Evolutionary conservation across 2,797 vertebrate species (phyloP), one percentile per base, ranked within the genome.

Genomic region (Taenioides sp.): DNA sequence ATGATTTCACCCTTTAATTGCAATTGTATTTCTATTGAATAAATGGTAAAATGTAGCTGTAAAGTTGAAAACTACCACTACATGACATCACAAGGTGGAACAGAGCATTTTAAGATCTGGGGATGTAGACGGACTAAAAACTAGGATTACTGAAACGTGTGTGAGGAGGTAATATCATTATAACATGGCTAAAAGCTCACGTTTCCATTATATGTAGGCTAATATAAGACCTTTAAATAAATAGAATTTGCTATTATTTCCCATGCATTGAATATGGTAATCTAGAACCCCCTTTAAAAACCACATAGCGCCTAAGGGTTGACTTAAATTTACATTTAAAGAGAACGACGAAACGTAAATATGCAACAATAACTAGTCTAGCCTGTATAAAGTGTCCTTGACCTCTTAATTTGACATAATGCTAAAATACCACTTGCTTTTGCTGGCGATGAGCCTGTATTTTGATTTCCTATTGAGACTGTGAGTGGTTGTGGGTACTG

Each of bases 281-380:
- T 27, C 0, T 12, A 9, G 4, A 28, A 18, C 14, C 37, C 23
- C 34, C 49, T 43, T 43, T 40, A n/a, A 14, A 14, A 43, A 14
- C 43, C 43, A 47, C 43, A 47, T 14, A 49, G 40, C 25, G 62
- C 43, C 43, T 27, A 0, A 17, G 63, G 63, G 9, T n/a, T 17
- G 27, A 27, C 2, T 25, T 12, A 4, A 20, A 52, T 66, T 54
- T 66, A 37, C 65, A 66, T 66, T 31, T 31, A 52, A 31, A 52
- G 49, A 31, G 65, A 66, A 66, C 47, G 52, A 52, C 52, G 25
- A 66, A 52, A 65, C 47, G 63, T 65, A 65, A 65, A 65, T 65
- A n/a, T 11, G 43, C 43, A 5, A 50, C 47, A 14, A 52, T 23
- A 7, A 49, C 34, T 17, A 0, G 43, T 47, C 43, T 47, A 1